Conservation (phyloP, 2,113 vertebrate genomes). For the Rhabdomys dilectus region DNA sequence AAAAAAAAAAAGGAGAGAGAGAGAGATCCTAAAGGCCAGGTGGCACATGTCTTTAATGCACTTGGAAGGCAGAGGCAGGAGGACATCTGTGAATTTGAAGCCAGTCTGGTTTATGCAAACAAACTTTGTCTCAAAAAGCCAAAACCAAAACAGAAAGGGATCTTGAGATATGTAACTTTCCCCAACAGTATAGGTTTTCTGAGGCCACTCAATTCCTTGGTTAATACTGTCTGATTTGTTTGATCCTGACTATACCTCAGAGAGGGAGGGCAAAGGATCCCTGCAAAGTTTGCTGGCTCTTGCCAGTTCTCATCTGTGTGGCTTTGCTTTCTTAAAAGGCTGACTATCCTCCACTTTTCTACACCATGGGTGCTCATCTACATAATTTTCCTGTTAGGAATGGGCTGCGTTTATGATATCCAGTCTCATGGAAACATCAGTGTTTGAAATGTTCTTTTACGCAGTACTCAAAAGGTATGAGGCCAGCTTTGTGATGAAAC, state of each 20-base stretch:
- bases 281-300: slow-evolving; percentile 29
- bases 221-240: slow-evolving; percentile 5
- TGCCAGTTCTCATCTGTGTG: slow-evolving; percentile 47
- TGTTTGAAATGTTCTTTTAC: slow-evolving; percentile 31
- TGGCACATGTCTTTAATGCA: too few relatives aligned
- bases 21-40: too few relatives aligned
- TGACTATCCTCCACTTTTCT: neutral
- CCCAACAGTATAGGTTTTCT: neutral
- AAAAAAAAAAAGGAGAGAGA: neutral
- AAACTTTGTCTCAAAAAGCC: neutral
- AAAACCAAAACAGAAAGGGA: neutral
- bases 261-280: slow-evolving; percentile 14
- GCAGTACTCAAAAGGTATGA: slow-evolving; percentile 27
- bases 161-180: neutral
- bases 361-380: slow-evolving; percentile 8
- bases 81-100: too few relatives aligned
- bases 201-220: slow-evolving; percentile 21
- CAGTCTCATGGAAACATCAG: slow-evolving; percentile 43
- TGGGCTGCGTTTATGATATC: slow-evolving; percentile 34
- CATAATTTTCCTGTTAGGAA: slow-evolving; percentile 46
- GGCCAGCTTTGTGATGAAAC: slow-evolving; percentile 20
- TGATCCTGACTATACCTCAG: neutral
- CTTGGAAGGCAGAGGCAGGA: too few relatives aligned
- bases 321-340: slow-evolving; percentile 1
- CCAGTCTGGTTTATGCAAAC: neutral